phyloP scores from a whole-genome alignment of 37 sponge, comb jelly and placozoan genomes.

The Spongia lamella region DNA sequence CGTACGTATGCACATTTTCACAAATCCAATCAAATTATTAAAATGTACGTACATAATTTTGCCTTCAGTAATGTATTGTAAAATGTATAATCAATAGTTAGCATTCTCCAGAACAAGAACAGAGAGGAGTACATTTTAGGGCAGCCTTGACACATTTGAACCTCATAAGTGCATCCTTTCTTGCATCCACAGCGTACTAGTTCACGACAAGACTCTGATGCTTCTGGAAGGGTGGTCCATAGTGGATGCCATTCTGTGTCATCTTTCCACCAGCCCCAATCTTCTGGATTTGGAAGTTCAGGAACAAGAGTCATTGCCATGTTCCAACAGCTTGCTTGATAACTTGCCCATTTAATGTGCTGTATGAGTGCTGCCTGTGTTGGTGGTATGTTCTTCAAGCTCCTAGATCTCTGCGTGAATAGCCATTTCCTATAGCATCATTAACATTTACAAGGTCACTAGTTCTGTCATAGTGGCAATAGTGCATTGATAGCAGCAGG shows the following conservation, averaged over 20 bases:
- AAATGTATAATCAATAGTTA: too few species aligned
- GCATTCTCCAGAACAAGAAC: too few species aligned
- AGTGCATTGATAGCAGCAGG: too few species aligned
- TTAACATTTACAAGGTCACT: slow-evolving; percentile 18
- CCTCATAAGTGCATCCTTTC: slow-evolving; percentile 9
- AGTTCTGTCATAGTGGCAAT: not conserved
- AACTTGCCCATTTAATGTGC: slow-evolving; percentile 5
- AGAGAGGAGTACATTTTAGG: too few species aligned
- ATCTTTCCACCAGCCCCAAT: slow-evolving; percentile 22
- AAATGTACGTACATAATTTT: too few species aligned
- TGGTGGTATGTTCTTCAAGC: slow-evolving; percentile 19
- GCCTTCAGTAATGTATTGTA: too few species aligned
- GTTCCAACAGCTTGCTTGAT: slow-evolving; percentile 18
- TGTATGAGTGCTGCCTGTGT: not conserved
- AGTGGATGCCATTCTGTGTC: slow-evolving; percentile 2
- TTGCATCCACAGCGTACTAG: slow-evolving; percentile 1
- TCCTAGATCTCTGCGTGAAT: slow-evolving; percentile 1
- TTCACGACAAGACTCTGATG: slow-evolving; percentile 18
- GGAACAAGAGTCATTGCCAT: slow-evolving; percentile 7
- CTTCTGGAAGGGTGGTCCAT: not conserved
- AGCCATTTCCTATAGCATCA: slow-evolving; percentile 14
- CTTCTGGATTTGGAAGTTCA: slow-evolving; percentile 15
- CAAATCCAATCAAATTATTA: too few species aligned
- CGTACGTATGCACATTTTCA: too few species aligned
- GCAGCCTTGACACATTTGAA: too few species aligned